A percentile compares a stretch with the other conserved stretches of the same genome.
These are phyloP conservation scores for Zeuzera pyrina DNA, from an alignment of 2,888 invertebrate genomes.

Conservation along the genomic window DNA sequence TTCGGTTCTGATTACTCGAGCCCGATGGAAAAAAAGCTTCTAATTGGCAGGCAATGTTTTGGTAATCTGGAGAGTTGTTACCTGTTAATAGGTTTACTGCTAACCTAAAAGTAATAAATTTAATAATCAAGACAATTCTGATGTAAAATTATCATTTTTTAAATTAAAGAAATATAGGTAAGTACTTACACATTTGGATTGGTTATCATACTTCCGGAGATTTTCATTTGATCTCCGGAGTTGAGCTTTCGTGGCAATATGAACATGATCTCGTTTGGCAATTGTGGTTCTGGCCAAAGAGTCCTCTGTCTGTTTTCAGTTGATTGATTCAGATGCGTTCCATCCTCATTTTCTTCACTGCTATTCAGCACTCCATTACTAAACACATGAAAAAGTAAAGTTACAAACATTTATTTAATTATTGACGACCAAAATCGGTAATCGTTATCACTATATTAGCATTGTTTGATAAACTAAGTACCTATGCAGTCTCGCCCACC, in stretches of 20 bases:
- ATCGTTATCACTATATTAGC: not conserved
- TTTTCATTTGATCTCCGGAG: slow-evolving; percentile 23
- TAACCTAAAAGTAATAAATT: slow-evolving; percentile 31
- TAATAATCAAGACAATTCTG: too few relatives aligned
- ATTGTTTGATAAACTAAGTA: too few relatives aligned
- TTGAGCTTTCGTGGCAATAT: slow-evolving; percentile 34
- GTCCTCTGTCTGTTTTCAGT: slow-evolving; percentile 29
- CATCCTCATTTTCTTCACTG: slow-evolving; percentile 27
- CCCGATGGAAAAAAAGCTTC: slow-evolving; percentile 25
- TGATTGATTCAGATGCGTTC: slow-evolving; percentile 29
- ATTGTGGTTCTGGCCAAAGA: slow-evolving; percentile 29
- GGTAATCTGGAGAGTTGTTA: slow-evolving; percentile 25
- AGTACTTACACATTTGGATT: slow-evolving; percentile 26
- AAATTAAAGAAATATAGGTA: too few relatives aligned
- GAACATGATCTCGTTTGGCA: slow-evolving; percentile 38
- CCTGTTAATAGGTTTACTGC: slow-evolving; percentile 31
- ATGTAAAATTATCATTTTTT: too few relatives aligned
- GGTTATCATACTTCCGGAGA: slow-evolving; percentile 22
- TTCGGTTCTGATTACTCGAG: slow-evolving; percentile 14
- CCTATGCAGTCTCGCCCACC: too few relatives aligned
- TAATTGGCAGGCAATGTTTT: slow-evolving; percentile 36
- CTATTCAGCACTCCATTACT: slow-evolving; percentile 19
- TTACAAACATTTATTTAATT: slow-evolving; percentile 1
- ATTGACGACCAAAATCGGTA: slow-evolving; percentile 1
- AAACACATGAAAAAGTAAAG: slow-evolving; percentile 4